Base-by-base conservation (phyloP, 2,113 vertebrate genomes). In the Tapirus terrestris region DNA sequence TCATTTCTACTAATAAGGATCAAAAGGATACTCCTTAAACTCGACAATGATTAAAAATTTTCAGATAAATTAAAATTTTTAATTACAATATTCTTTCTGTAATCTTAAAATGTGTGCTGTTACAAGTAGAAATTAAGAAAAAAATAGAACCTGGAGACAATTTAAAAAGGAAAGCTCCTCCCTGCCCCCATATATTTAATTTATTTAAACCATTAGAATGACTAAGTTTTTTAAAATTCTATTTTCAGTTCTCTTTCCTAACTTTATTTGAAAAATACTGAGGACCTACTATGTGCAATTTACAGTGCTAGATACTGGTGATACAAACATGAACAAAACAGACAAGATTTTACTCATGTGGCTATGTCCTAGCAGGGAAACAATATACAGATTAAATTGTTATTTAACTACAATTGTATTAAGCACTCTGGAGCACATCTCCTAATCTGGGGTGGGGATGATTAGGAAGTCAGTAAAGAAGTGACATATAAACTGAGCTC, bases 11-110 rank as follows among this genome's bases (percentile, higher is more conserved):
- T 70, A 92, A 81, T 61, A 76, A 83, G 18, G 25, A 79, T 56
- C 90, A 85, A 93, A 73, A 72, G 68, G 61, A 89, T 79, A 61
- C 29, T 83, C 77, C 75, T 39, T 96, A 86, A 94, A 72, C 33
- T 48, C 43, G 82, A 86, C n/a, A 86, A 63, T 77, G 61, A 70
- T 79, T 67, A 85, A 75, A 86, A 83, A 85, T 20, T 83, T 92
- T 68, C 43, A 51, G 31, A 89, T 11, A 95, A 94, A 85, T 58
- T 80, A 88, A 84, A 80, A 58, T 1, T 27, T 92, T 85, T 89
- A 36, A 96, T 84, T 93, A 80, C 1, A 90, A 90, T 67, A 91
- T 83, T 87, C n/a, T 90, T 89, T 96, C 73, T 86, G 3, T 92
- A 94, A 79, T 82, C 56, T 86, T 87, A 88, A 82, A 84, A 85